Evolutionary conservation across 2,113 vertebrate species (phyloP).

Genomic region (Myotis davidii): DNA sequence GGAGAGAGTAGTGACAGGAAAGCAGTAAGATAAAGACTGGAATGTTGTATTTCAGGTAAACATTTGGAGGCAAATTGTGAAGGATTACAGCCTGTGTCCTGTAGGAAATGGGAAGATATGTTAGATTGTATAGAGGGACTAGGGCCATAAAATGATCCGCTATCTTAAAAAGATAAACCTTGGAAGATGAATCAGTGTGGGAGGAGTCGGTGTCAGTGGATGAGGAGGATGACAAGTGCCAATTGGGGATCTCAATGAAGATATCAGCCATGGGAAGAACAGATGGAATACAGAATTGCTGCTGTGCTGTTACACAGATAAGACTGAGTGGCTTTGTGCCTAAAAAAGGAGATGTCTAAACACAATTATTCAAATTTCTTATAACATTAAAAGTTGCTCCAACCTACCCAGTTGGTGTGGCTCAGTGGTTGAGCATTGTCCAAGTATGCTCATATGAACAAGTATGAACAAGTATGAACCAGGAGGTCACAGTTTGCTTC

Average conservation of each 20-base stretch:
- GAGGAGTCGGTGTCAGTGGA: accelerated
- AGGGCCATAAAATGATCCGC: not conserved
- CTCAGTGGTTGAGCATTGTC: too few species aligned
- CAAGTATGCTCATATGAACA: too few species aligned
- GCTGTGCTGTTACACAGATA: not conserved
- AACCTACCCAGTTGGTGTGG: not conserved
- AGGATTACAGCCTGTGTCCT: not conserved
- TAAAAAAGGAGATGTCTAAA: not conserved
- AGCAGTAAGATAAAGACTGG: not conserved
- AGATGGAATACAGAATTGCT: accelerated
- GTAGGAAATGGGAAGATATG: not conserved
- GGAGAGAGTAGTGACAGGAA: not conserved
- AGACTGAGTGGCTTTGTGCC: not conserved
- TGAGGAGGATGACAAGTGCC: not conserved
- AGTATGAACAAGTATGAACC: too few species aligned
- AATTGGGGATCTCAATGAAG: not conserved
- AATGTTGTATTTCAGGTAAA: not conserved
- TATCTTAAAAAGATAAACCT: not conserved
- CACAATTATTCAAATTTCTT: not conserved
- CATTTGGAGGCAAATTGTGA: accelerated
- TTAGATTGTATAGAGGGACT: not conserved
- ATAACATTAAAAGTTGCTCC: not conserved
- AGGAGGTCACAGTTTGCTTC: too few species aligned
- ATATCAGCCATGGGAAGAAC: not conserved
- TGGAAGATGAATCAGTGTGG: not conserved